Evolutionary conservation across 2,797 vertebrate genomes (phyloP).

Genomic region (Crocodylus rhombifer): DNA sequence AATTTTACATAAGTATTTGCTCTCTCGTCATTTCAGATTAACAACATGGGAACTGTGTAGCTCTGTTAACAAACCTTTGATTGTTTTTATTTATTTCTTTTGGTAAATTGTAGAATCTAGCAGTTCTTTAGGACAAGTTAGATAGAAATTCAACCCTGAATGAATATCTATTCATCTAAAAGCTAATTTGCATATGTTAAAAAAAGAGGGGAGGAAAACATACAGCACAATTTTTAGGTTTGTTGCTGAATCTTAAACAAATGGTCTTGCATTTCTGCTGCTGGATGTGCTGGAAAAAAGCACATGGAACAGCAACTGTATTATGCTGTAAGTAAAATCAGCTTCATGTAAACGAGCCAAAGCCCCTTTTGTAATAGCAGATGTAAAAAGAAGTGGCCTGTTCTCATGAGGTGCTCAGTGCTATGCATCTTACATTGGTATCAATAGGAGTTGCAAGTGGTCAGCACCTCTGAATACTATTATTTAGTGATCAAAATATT

Average conservation of each 20-base stretch:
- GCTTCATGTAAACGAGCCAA: background rate
- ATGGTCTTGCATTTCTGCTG: background rate
- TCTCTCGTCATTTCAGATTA: background rate
- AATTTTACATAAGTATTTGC: background rate
- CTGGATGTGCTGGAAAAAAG: background rate
- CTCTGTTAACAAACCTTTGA: background rate
- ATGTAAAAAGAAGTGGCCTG: accelerated
- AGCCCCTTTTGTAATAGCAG: background rate
- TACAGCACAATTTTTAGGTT: background rate
- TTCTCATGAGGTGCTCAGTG: background rate
- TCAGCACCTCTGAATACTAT: background rate
- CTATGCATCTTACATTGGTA: background rate
- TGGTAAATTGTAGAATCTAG: background rate
- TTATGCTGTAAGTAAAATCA: background rate
- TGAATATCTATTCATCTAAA: background rate
- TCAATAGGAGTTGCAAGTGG: background rate
- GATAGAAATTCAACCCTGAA: background rate
- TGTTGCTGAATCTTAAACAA: background rate
- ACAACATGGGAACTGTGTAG: background rate
- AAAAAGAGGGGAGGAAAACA: background rate
- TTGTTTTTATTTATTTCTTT: background rate
- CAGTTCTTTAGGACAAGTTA: background rate
- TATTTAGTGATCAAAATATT: background rate
- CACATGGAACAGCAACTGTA: background rate
- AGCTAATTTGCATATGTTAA: background rate